These are phyloP conservation scores for Andrena bucephala DNA, from an alignment of 2,888 invertebrate genomes.

Conservation along the genomic window DNA sequence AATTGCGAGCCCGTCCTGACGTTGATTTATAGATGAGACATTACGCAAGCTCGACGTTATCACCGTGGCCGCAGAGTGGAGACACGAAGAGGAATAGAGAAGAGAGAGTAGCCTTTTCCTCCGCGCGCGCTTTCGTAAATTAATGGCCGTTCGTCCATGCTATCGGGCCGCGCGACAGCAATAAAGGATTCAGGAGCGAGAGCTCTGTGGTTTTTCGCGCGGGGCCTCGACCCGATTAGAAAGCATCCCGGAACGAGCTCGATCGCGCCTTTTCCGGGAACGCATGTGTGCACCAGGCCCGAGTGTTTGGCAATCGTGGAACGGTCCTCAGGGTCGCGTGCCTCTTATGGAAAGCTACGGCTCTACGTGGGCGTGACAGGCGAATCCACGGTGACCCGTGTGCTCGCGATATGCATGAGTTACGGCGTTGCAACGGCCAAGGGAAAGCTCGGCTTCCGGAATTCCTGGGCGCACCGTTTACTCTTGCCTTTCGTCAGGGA, in stretches of 20 bases:
- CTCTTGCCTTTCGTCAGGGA: no score
- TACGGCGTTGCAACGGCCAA: constrained; percentile 10
- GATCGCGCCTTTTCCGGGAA: constrained; percentile 37
- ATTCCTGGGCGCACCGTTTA: not conserved
- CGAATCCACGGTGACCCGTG: constrained; percentile 6
- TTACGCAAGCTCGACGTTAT: constrained; percentile 65
- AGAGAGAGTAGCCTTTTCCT: constrained; percentile 43
- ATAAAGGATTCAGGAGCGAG: constrained; percentile 29
- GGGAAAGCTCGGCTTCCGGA: constrained; percentile 41
- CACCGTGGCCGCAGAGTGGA: constrained; percentile 30
- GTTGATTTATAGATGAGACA: constrained; percentile 63
- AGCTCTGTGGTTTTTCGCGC: not conserved
- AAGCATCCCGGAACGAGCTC: not conserved
- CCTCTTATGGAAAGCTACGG: constrained; percentile 20
- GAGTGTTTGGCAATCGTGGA: constrained; percentile 24
- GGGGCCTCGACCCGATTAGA: constrained; percentile 15
- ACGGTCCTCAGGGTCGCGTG: constrained; percentile 18
- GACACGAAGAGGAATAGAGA: constrained; percentile 19
- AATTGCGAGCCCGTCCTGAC: constrained; percentile 54
- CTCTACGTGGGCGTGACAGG: constrained; percentile 1
- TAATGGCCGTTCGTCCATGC: constrained; percentile 28
- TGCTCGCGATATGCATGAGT: constrained; percentile 26
- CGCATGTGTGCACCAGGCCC: not conserved
- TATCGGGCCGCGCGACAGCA: constrained; percentile 21
- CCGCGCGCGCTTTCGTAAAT: constrained; percentile 38